Evolutionary conservation across 35 echinoderm and acorn worm species (phyloP), one percentile per base, ranked within the genome.

Genomic region (Ophiothrix spiculata): DNA sequence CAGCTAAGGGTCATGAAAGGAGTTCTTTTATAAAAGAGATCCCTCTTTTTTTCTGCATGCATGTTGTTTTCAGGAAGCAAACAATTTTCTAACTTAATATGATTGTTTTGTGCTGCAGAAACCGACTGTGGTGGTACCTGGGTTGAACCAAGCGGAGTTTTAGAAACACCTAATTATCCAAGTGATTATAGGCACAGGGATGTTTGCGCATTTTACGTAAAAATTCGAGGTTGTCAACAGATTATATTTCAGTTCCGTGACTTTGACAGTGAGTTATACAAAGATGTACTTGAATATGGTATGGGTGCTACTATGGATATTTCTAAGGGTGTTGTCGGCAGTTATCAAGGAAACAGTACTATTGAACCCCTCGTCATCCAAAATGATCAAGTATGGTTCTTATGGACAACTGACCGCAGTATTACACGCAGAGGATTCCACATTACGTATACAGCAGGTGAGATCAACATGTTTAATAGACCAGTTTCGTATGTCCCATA

Each of bases 61-160:
- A n/a, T n/a, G n/a, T n/a, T n/a, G n/a, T n/a, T n/a, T n/a, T n/a
- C n/a, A n/a, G n/a, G n/a, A n/a, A n/a, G n/a, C n/a, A n/a, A n/a
- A n/a, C n/a, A n/a, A n/a, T n/a, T n/a, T n/a, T n/a, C n/a, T n/a
- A n/a, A n/a, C n/a, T n/a, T n/a, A n/a, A 49, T 49, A 49, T 49
- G 6, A 49, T 49, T 49, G 6, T 10, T 19, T 49, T 49, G 6
- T 49, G 19, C 19, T 19, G 19, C 84, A 91, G 90, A 54, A 0
- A 25, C 15, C 32, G 85, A 91, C 60, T 91, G 90, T 79, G 90
- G 90, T 64, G 49, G 39, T 15, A 36, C 56, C 31, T 86, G 86
- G 23, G 36, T 15, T 23, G 36, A 1, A 0, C 16, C 32, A 80
- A 80, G n/a, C 3, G 77, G 86, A 0, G 36, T 39, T 11, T 34